A percentile compares a stretch with the other conserved stretches of the same genome.
These are phyloP conservation scores for Hippocampus kuda DNA, from an alignment of 2,797 vertebrate genomes.

Conservation along the genomic window DNA sequence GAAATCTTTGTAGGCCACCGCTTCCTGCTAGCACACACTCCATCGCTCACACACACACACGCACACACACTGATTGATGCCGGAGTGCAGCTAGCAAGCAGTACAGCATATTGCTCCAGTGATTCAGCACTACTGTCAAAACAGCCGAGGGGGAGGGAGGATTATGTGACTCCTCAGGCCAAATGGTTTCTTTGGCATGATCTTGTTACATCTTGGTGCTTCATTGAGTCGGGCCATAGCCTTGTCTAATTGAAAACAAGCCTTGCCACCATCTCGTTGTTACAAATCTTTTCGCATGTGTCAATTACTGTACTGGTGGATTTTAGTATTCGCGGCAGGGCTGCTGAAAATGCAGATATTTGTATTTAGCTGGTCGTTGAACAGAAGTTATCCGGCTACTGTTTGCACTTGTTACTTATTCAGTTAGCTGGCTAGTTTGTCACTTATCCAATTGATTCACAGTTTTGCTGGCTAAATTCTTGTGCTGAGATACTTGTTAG, in stretches of 20 bases:
- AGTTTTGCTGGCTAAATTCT: neutral
- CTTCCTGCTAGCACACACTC: neutral
- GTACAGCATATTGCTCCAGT: constrained; percentile 3
- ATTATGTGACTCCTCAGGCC: constrained; percentile 2
- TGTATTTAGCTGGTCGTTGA: neutral
- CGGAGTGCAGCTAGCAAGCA: neutral
- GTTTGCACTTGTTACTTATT: neutral
- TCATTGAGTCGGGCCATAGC: neutral
- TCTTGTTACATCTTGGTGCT: neutral
- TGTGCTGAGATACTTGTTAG: too few species aligned
- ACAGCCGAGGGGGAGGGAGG: neutral
- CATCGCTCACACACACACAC: neutral
- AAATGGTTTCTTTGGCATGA: neutral
- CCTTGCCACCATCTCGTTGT: neutral
- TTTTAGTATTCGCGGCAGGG: too few species aligned
- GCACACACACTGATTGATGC: neutral
- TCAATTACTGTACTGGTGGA: too few species aligned
- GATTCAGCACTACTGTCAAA: neutral
- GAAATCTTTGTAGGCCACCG: neutral
- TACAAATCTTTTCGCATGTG: too few species aligned
- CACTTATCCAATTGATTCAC: neutral
- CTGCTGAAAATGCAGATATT: neutral
- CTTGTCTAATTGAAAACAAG: neutral
- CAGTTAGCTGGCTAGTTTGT: neutral
- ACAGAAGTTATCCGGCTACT: neutral